A percentile compares a stretch with the other conserved stretches of the same genome.
These are phyloP conservation scores for Sebastes steindachneri DNA, from an alignment of 2,797 vertebrate species.

Conservation along the genomic window DNA sequence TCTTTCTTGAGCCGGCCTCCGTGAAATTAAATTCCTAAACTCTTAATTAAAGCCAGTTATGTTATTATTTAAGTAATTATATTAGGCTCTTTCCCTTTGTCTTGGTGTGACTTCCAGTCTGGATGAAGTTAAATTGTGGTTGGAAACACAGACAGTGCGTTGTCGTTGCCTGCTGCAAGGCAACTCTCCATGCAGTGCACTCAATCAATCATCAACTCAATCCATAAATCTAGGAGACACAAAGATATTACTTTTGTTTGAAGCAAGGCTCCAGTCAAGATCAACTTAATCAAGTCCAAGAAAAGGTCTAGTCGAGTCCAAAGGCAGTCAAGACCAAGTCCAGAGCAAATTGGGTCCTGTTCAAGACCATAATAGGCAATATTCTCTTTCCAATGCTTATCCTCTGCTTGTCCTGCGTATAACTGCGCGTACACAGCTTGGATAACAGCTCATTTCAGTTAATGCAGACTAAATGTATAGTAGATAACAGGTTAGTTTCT, in stretches of 20 bases:
- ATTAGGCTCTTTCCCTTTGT: slow-evolving; percentile 15
- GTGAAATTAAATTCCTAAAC: slow-evolving; percentile 64
- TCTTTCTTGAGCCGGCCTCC: slow-evolving; percentile 40
- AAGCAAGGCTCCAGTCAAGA: not conserved
- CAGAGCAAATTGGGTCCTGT: not conserved
- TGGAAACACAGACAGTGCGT: slow-evolving; percentile 2
- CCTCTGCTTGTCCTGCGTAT: not conserved
- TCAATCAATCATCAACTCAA: slow-evolving; percentile 1
- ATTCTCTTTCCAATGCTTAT: not conserved
- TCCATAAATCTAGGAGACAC: not conserved
- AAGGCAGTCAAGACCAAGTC: not conserved
- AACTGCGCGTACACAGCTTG: not conserved
- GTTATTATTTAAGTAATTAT: slow-evolving; percentile 49
- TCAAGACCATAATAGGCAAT: not conserved
- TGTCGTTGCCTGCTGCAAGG: not conserved
- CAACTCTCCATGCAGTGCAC: not conserved
- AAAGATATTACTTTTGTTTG: not conserved
- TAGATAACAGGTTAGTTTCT: not conserved
- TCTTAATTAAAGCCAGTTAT: slow-evolving; percentile 65
- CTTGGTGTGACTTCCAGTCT: slow-evolving; percentile 30
- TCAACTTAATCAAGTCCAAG: not conserved
- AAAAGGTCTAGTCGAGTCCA: not conserved
- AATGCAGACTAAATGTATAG: not conserved
- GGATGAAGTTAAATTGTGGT: slow-evolving; percentile 7
- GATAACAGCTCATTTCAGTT: not conserved